phyloP scores from a whole-genome alignment of 2,113 vertebrate genomes.

The Chaenocephalus aceratus region DNA sequence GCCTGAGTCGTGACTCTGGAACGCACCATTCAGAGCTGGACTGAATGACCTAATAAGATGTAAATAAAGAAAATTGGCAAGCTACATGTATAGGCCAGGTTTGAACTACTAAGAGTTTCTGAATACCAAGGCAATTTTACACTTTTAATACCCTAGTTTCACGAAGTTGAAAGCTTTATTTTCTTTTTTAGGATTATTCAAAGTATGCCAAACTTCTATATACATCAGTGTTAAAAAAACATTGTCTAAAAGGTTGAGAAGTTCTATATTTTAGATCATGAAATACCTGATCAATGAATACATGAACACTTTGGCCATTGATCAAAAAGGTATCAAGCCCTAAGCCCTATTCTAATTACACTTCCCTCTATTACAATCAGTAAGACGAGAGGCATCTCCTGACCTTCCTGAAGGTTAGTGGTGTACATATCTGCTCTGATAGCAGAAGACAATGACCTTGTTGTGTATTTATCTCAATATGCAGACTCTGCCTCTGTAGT shows the following conservation, averaged over 20 bases:
- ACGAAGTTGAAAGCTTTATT: too few relatives aligned
- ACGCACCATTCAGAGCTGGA: neutral
- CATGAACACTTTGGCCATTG: neutral
- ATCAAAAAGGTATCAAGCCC: neutral
- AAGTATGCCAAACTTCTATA: neutral
- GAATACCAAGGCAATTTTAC: too few relatives aligned
- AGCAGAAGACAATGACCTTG: slow-evolving; percentile 13
- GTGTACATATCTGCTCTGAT: slow-evolving; percentile 6
- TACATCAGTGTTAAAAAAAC: neutral
- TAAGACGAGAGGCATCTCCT: neutral
- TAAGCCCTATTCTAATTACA: neutral
- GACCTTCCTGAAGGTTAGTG: neutral
- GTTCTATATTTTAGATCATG: too few relatives aligned
- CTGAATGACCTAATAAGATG: neutral
- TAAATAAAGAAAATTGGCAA: neutral
- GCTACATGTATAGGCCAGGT: neutral
- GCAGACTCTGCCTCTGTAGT: slow-evolving; percentile 11
- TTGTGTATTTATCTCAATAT: neutral
- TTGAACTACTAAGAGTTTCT: too few relatives aligned
- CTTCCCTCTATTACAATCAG: neutral
- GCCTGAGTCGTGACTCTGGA: neutral
- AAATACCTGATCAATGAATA: neutral
- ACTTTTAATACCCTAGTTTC: too few relatives aligned
- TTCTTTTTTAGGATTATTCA: neutral
- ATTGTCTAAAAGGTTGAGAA: neutral